Evolutionary conservation across 1,140 invertebrate species (phyloP).

Genomic region (Macrotrachela quadricornifera): DNA sequence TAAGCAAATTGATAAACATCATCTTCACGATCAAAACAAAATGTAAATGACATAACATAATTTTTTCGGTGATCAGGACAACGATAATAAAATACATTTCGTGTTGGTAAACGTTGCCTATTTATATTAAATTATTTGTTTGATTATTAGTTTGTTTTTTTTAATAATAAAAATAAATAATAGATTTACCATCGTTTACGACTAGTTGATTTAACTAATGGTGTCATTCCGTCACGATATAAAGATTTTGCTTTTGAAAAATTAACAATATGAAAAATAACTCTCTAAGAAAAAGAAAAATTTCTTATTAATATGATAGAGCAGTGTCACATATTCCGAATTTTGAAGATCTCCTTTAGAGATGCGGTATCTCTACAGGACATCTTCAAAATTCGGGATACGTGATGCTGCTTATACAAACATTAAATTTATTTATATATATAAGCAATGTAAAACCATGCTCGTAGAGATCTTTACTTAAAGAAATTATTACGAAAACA

Average conservation of each 20-base stretch:
- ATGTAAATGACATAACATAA: slow-evolving; percentile 75
- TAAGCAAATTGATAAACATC: slow-evolving; percentile 79
- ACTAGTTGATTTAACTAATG: slow-evolving; percentile 68
- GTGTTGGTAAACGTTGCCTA: slow-evolving; percentile 47
- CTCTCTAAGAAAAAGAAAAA: slow-evolving; percentile 43
- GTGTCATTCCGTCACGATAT: slow-evolving; percentile 70
- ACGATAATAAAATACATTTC: slow-evolving; percentile 74
- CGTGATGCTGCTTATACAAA: neutral
- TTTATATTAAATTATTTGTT: slow-evolving; percentile 16
- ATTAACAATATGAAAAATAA: slow-evolving; percentile 92
- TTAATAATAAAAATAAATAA: neutral
- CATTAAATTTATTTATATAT: too few relatives aligned
- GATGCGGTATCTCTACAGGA: too few relatives aligned
- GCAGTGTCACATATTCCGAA: too few relatives aligned
- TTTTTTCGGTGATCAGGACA: slow-evolving; percentile 69
- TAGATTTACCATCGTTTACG: slow-evolving; percentile 59
- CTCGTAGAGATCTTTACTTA: too few relatives aligned
- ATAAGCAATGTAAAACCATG: too few relatives aligned
- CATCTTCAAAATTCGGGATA: too few relatives aligned
- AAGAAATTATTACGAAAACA: too few relatives aligned
- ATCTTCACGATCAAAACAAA: slow-evolving; percentile 73
- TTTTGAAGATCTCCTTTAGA: too few relatives aligned
- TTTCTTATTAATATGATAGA: too few relatives aligned
- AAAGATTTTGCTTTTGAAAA: slow-evolving; percentile 71
- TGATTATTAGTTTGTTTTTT: neutral